Base-by-base conservation (phyloP, 2,797 vertebrate species). In the Enteromius argenteus region DNA sequence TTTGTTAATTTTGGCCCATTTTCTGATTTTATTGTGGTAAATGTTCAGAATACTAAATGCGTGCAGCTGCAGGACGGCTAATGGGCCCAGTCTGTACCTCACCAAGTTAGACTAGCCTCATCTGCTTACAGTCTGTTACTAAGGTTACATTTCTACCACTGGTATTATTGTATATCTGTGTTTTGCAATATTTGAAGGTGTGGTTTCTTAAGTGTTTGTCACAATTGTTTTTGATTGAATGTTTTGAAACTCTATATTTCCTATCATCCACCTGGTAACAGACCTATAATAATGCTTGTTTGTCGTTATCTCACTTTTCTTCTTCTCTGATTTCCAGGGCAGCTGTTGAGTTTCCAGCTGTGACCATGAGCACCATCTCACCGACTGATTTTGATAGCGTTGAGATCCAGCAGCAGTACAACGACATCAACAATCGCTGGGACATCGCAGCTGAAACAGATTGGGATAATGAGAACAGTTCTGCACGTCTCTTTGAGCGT, bases 341-440 rank as follows among this genome's bases (percentile, higher is more conserved):
- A 74, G 76, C 72, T 78, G 66, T 71, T 37, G 53, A 23, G 51
- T 53, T 80, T 82, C 64, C 79, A 56, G 76, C 79, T 74, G 92
- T 84, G 95, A 94, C 92, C 95, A 98, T 98, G 97, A 97, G 96
- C 92, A 96, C 96, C 89, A 94, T 97, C 90, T 98, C 97, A 2
- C 97, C 97, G 37, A 97, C 97, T 2, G 97, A 98, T 93, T 98
- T 96, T 27, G 97, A 98, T 94, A 97, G 95, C 90, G 93, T 98
- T 94, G 97, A 98, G 93, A 98, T 98, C 91, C 97, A 98, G 92
- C 97, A 97, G 92, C 97, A 97, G 89, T 98, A 97, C 86, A 98
- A 97, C 3, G 97, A 98, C 92, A 97, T 98, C 93, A 98, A 98
- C 92, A 98, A 98, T 92, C 97, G 97, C 90, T 98, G 97, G 97